Base-by-base conservation (phyloP, 1,140 invertebrate species). In the Coenobita brevimanus region DNA sequence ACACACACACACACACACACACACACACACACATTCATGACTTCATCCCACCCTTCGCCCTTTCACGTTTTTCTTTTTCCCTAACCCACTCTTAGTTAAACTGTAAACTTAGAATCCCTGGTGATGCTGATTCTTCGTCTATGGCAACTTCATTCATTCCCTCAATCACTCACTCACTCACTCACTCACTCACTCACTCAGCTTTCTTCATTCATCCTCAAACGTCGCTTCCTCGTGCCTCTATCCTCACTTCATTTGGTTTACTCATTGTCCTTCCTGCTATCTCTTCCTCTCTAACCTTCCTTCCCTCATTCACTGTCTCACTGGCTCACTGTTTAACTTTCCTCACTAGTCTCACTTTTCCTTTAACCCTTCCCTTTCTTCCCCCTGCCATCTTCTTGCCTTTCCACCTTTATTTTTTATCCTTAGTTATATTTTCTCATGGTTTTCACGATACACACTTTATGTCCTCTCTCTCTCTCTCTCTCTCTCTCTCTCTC, bases 401-500 rank as follows among this genome's bases (percentile, higher is more conserved):
- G 13, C 64, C 27, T 27, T 67, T 27, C 27, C 64, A 17, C 64
- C 27, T 30, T 57, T 57, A 13, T n/a, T 57, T 57, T 57, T 10
- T n/a, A 57, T 10, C 13, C 54, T 57, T 57, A 13, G n/a, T 57
- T 57, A 13, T 57, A 57, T n/a, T 57, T 57, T 57, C 54, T 57
- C 54, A 13, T 57, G 10, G n/a, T 57, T n/a, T n/a, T n/a, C n/a
- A n/a, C n/a, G n/a, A n/a, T n/a, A n/a, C n/a, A n/a, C n/a, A n/a
- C n/a, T 57, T 13, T 57, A 57, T n/a, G n/a, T n/a, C n/a, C n/a
- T n/a, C n/a, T n/a, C n/a, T n/a, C n/a, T n/a, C n/a, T n/a, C n/a
- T n/a, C n/a, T n/a, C n/a, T 62, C 57, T 62, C 57, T 62, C 57
- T 62, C 57, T 62, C 57, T 62, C 57, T 62, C 57, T 62, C 57